Conservation (phyloP, 53 echinoderm and acorn worm species). For the Paracentrotus lividus region DNA sequence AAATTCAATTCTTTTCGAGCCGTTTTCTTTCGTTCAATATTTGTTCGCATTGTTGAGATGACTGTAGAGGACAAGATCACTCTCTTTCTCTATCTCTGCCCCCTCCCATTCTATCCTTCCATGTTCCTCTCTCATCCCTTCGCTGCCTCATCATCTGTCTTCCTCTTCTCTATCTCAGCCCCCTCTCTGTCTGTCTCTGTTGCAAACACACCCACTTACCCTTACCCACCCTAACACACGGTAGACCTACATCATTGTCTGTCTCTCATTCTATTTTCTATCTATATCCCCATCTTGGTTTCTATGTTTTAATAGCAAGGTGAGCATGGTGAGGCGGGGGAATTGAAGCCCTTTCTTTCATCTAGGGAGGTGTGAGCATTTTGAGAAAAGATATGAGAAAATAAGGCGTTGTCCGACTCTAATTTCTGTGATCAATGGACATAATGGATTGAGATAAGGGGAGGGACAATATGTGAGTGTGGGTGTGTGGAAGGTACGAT, state of each 20-base stretch:
- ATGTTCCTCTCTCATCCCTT: neutral
- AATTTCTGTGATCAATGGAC: no score
- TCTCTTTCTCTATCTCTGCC: neutral
- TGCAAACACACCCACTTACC: no score
- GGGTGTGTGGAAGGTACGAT: no score
- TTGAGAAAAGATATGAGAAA: no score
- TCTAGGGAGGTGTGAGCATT: no score
- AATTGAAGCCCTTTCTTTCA: no score
- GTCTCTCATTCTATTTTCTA: no score
- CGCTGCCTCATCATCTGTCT: neutral
- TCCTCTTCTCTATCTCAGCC: neutral
- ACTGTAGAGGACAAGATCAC: neutral
- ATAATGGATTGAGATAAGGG: no score
- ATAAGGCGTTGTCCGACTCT: no score
- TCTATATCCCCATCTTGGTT: neutral
- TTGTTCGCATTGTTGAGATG: slow-evolving; percentile 57
- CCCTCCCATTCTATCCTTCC: neutral
- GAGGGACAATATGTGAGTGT: no score
- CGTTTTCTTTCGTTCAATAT: slow-evolving; percentile 66
- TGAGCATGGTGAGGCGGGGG: no score
- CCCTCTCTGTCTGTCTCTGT: neutral
- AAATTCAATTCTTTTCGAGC: slow-evolving; percentile 67
- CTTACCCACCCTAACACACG: neutral
- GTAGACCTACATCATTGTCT: neutral
- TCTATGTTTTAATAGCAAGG: no score